These are phyloP conservation scores for Azorinus chamasolen DNA, from an alignment of 2,888 invertebrate species.

Conservation along the genomic window DNA sequence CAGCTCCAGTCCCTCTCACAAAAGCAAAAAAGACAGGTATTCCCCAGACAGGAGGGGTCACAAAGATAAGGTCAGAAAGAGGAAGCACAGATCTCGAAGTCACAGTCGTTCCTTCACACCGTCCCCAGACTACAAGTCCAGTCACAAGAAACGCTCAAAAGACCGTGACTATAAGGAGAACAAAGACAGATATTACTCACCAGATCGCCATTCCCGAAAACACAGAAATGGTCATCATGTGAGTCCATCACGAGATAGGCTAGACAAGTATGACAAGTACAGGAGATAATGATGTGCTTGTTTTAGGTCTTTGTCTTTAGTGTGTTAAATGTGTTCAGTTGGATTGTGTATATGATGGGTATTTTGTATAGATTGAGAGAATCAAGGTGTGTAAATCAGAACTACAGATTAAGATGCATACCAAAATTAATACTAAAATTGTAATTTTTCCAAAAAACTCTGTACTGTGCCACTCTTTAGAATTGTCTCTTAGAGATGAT, in stretches of 20 bases:
- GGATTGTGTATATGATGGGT: too few species aligned
- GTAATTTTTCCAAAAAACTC: too few species aligned
- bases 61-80: constrained; percentile 73
- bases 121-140: constrained; percentile 63
- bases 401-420: too few species aligned
- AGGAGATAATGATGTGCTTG: too few species aligned
- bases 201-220: constrained; percentile 69
- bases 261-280: constrained; percentile 53
- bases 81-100: constrained; percentile 71
- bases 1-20: constrained; percentile 60
- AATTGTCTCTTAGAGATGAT: too few species aligned
- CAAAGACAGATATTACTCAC: constrained; percentile 69
- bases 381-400: too few species aligned
- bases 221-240: constrained; percentile 74
- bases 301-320: too few species aligned
- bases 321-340: too few species aligned
- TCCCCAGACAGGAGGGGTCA: constrained; percentile 62
- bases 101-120: constrained; percentile 66
- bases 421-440: too few species aligned
- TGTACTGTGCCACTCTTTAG: too few species aligned
- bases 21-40: constrained; percentile 72
- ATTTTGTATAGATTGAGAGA: too few species aligned
- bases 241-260: constrained; percentile 68
- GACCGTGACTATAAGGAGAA: constrained; percentile 64
- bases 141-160: constrained; percentile 65